A percentile compares a stretch with the other conserved stretches of the same genome.
phyloP scores from a whole-genome alignment of 1,140 invertebrate species.

The Teleopsis dalmanni region DNA sequence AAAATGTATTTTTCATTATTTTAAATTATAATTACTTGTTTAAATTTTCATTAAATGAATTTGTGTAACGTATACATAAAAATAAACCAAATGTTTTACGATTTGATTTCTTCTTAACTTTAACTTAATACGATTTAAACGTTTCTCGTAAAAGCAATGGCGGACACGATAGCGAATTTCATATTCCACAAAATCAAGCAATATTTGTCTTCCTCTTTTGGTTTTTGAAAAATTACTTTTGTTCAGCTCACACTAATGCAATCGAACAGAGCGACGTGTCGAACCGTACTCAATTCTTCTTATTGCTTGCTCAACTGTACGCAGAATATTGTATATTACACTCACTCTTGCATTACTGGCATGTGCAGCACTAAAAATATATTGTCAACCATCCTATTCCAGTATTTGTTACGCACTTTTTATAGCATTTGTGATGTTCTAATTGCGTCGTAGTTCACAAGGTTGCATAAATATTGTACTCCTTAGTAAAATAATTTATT shows the following conservation, averaged over 20 bases:
- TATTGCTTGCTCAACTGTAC: no score
- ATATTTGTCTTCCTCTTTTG: neutral
- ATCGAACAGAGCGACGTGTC: constrained; percentile 2
- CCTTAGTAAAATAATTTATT: no score
- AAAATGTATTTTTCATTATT: neutral
- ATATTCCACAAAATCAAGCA: neutral
- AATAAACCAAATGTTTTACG: constrained; percentile 2
- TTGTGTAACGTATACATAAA: no score
- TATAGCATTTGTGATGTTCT: no score
- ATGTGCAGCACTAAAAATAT: no score
- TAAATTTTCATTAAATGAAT: neutral
- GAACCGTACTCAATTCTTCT: no score
- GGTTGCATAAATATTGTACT: no score
- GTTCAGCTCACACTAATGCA: constrained; percentile 2
- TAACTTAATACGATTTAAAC: neutral
- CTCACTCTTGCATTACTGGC: no score
- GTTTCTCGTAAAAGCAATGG: constrained; percentile 6
- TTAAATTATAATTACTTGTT: neutral
- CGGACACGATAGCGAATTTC: constrained; percentile 1
- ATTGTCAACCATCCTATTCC: no score
- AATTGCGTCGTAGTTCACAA: no score
- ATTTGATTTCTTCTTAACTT: neutral
- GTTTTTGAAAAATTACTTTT: neutral
- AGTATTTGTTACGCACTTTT: no score
- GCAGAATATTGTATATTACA: no score